Evolutionary conservation across 2,113 vertebrate genomes (phyloP).

Genomic region (Elaphurus davidianus): DNA sequence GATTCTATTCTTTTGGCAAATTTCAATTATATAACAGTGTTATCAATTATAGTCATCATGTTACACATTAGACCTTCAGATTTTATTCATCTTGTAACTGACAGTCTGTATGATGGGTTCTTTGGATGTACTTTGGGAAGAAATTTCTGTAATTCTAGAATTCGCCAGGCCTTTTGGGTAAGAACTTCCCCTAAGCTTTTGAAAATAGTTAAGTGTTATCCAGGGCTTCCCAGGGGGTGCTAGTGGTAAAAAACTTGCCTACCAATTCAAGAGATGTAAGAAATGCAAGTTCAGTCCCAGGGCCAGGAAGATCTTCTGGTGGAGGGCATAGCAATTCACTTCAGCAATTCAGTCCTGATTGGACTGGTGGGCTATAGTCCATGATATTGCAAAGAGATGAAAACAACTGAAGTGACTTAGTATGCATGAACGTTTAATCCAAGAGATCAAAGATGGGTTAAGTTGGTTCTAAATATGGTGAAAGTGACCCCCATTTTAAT

Average conservation of each 20-base stretch:
- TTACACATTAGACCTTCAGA: neutral
- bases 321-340: neutral
- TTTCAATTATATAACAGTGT: neutral
- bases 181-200: neutral
- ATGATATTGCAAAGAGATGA: neutral
- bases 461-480: neutral
- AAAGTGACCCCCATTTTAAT: neutral
- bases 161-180: neutral
- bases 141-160: neutral
- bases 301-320: neutral
- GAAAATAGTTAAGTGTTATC: neutral
- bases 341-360: too few relatives aligned
- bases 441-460: neutral
- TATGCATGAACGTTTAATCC: neutral
- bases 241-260: neutral
- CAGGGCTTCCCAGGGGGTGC: neutral
- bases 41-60: neutral
- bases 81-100: neutral
- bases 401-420: neutral
- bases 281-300: neutral
- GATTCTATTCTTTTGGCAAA: neutral
- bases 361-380: neutral
- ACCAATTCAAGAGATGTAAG: neutral
- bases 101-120: neutral
- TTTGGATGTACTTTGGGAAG: neutral